A percentile compares a stretch with the other conserved stretches of the same genome.
Evolutionary conservation across 2,888 invertebrate genomes (phyloP).

Genomic region (Barypeithes pellucidus): DNA sequence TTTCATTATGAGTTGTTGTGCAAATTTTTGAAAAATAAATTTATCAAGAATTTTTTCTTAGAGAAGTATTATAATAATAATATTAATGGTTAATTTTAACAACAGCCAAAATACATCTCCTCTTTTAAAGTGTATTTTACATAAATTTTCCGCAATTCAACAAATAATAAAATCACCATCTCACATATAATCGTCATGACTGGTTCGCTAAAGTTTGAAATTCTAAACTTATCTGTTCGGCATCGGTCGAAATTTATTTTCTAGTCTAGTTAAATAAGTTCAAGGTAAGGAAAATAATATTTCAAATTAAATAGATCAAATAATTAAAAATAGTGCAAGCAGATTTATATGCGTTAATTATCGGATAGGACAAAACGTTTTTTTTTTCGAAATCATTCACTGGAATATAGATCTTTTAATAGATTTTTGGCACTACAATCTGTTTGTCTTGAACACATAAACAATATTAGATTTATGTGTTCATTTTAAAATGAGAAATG

Average conservation of each 20-base stretch:
- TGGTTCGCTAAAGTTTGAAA: conserved; percentile 15
- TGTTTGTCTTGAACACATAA: conserved; percentile 34
- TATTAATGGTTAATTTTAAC: too few species aligned
- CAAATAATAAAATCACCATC: background rate
- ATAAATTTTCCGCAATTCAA: too few species aligned
- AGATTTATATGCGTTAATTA: conserved; percentile 14
- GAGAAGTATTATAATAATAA: too few species aligned
- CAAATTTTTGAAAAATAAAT: too few species aligned
- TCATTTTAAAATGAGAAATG: conserved; percentile 11
- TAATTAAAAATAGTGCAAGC: conserved; percentile 8
- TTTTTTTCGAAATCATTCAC: conserved; percentile 12
- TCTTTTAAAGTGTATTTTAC: too few species aligned
- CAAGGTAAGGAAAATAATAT: conserved; percentile 29
- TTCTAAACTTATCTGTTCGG: conserved; percentile 21
- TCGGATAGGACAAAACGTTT: conserved; percentile 1
- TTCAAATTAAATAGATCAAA: conserved; percentile 17
- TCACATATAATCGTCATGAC: background rate
- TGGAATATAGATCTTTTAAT: conserved; percentile 28
- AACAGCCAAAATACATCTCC: too few species aligned
- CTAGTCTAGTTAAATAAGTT: conserved; percentile 24
- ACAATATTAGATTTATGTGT: conserved; percentile 13
- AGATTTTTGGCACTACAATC: conserved; percentile 37
- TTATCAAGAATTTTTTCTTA: too few species aligned
- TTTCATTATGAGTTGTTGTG: too few species aligned
- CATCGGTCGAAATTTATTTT: conserved; percentile 11